phyloP scores from a whole-genome alignment of 2,113 vertebrate species.

The Aegypius monachus region DNA sequence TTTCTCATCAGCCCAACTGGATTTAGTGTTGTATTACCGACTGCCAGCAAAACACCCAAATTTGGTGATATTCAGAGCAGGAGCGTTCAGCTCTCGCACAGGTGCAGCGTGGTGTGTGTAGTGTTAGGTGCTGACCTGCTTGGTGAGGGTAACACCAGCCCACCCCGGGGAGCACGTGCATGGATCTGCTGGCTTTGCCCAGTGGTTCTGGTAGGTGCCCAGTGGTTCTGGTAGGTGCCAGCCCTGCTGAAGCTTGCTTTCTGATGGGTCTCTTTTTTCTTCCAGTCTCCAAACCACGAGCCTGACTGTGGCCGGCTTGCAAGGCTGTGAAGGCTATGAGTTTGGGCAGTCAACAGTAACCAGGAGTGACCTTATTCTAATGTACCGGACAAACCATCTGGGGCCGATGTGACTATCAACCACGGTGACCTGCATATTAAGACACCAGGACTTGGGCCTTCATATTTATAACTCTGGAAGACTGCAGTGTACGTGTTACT shows the following conservation, averaged over 20 bases:
- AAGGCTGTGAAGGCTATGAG: background rate
- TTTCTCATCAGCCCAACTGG: background rate
- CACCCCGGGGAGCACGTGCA: accelerated
- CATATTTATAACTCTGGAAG: background rate
- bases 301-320: background rate
- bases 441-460: background rate
- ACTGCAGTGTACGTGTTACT: accelerated
- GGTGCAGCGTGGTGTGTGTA: accelerated
- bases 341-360: background rate
- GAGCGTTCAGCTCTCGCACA: accelerated
- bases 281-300: background rate
- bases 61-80: background rate
- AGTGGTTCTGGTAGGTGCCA: accelerated
- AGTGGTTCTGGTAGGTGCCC: accelerated
- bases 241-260: background rate
- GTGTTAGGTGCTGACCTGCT: background rate
- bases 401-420: background rate
- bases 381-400: background rate
- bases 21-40: background rate
- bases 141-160: accelerated
- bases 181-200: background rate
- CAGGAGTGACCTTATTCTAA: background rate
- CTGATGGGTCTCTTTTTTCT: background rate
- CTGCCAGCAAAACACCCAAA: background rate
- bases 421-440: accelerated